Base-by-base conservation (phyloP, 1,140 invertebrate species). In the Eupeodes corollae region DNA sequence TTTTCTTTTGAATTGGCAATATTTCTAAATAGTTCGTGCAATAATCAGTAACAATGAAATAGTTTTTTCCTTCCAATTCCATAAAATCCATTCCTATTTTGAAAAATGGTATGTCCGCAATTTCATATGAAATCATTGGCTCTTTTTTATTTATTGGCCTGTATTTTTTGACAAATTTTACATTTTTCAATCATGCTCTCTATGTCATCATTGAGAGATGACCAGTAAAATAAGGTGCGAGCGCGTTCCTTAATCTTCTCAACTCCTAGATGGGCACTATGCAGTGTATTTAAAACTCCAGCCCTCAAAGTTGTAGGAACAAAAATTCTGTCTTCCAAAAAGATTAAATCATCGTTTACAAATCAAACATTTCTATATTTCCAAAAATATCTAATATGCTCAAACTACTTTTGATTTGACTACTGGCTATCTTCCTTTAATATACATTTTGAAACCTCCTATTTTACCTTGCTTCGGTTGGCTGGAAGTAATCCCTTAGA, bases 1-100 rank as follows among this genome's bases (percentile, higher is more conserved):
- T 51, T 49, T 59, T 66, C 31, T 46, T 51, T 19, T 14, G 9
- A 44, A 61, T 18, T 52, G 40, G 32, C n/a, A 55, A 38, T 15
- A 65, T 21, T 47, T 63, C 64, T 21, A 59, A 33, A 57, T 55
- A 61, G 46, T 64, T 63, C 18, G 54, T 58, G 44, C 48, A 60
- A 44, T 64, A 66, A 44, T 66, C 65, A 31, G 53, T 49, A 3
- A 59, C 45, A 5, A 60, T 39, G 15, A 63, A 48, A 44, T 56
- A 63, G 40, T 46, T 12, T 30, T 43, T 43, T 3, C 6, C 3
- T n/a, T 9, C 21, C 15, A 30, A 15, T n/a, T 43, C 42, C 19
- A 31, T 21, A 43, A 26, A 13, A 19, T 43, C 42, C 5, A 44
- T 9, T 15, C 5, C 42, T 12, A 44, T 2, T 44, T n/a, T n/a